Evolutionary conservation across 2,797 vertebrate species (phyloP).

Genomic region (Artibeus lituratus): DNA sequence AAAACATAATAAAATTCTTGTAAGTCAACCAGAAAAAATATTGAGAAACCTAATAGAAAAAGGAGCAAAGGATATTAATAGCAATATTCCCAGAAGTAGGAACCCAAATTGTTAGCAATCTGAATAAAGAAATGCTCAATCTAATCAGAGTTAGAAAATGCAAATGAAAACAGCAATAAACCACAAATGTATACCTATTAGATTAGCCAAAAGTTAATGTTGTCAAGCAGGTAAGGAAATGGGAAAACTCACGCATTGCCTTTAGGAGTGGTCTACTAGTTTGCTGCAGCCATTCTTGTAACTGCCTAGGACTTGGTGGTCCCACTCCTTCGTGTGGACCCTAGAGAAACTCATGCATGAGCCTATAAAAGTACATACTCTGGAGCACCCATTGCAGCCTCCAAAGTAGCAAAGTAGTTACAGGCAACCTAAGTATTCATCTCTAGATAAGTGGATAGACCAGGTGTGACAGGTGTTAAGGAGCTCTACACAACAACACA

Average conservation of each 20-base stretch:
- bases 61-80: conserved; percentile 43
- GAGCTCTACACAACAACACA: background rate
- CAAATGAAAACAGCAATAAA: background rate
- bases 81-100: background rate
- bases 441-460: background rate
- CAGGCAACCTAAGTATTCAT: background rate
- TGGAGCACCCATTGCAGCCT: background rate
- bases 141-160: background rate
- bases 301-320: background rate
- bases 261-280: too few relatives aligned
- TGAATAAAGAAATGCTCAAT: conserved; percentile 7
- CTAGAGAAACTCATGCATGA: background rate
- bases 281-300: background rate
- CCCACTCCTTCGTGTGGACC: background rate
- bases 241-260: background rate
- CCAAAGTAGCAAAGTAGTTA: background rate
- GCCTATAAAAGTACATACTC: background rate
- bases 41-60: conserved; percentile 13
- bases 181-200: background rate
- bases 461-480: too few relatives aligned
- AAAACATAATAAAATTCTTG: conserved; percentile 40
- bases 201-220: background rate
- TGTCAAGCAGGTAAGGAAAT: background rate
- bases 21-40: conserved; percentile 45
- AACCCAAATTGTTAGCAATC: background rate